phyloP scores from a whole-genome alignment of 2,113 vertebrate genomes.

The Phalacrocorax carbo region DNA sequence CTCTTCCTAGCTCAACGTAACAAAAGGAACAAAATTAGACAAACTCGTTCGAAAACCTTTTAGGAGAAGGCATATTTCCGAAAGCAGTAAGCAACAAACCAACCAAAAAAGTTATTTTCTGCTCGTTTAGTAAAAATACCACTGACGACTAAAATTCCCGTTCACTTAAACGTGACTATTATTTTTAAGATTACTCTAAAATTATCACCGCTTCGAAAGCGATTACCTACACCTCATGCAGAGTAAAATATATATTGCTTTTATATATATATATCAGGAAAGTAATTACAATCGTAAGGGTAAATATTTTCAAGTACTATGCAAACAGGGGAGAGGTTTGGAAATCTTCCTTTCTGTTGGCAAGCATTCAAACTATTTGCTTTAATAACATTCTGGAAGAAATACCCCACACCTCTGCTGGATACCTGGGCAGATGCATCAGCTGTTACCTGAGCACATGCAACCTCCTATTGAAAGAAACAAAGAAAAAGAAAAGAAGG shows the following conservation, averaged over 20 bases:
- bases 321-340: neutral
- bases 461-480: neutral
- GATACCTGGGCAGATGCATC: neutral
- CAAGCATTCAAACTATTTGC: neutral
- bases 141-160: neutral
- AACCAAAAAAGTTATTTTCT: neutral
- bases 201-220: slow-evolving; percentile 14
- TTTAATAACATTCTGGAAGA: neutral
- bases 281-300: neutral
- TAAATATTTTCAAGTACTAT: slow-evolving; percentile 44
- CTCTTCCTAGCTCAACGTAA: neutral
- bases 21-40: slow-evolving; percentile 15
- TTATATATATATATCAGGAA: neutral
- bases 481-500: no score
- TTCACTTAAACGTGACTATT: neutral
- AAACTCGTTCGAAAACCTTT: neutral
- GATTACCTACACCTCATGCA: neutral
- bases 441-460: neutral
- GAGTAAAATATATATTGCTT: neutral
- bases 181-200: slow-evolving; percentile 20
- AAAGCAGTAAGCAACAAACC: neutral
- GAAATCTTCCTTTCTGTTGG: slow-evolving; percentile 11
- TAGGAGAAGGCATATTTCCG: neutral
- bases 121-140: neutral
- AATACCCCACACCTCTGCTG: neutral